Conservation (phyloP, 2,888 invertebrate species). For the Pachymerium ferrugineum region DNA sequence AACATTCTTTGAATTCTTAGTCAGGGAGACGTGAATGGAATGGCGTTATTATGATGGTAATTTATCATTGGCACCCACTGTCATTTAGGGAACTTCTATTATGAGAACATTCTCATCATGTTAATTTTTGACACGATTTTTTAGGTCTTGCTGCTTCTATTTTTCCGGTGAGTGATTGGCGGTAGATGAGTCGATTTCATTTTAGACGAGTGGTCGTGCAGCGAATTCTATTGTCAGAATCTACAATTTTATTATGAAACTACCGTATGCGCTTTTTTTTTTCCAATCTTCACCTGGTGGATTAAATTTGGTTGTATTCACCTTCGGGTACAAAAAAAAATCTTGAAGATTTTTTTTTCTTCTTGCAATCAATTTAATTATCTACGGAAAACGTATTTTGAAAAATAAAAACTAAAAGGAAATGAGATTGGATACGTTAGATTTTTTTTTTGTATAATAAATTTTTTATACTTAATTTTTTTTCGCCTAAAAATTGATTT, state of each 20-base stretch:
- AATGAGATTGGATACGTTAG: too few species aligned
- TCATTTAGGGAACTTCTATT: neutral
- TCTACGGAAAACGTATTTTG: too few species aligned
- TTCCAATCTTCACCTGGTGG: too few species aligned
- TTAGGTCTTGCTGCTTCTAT: neutral
- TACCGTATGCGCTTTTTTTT: too few species aligned
- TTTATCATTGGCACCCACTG: neutral
- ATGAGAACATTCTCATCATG: slow-evolving; percentile 4
- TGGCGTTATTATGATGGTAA: neutral
- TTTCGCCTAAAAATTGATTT: neutral
- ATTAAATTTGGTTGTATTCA: too few species aligned
- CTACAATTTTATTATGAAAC: neutral
- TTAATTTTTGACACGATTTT: slow-evolving; percentile 1
- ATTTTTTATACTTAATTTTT: neutral
- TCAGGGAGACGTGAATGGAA: neutral
- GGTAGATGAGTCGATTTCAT: neutral
- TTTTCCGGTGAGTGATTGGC: neutral
- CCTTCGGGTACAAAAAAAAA: too few species aligned
- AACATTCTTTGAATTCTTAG: neutral
- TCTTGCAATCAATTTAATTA: too few species aligned
- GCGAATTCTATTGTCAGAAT: neutral
- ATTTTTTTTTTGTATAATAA: neutral
- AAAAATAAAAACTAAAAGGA: too few species aligned
- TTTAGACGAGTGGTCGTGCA: neutral
- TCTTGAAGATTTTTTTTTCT: too few species aligned